A percentile compares a stretch with the other conserved stretches of the same genome.
Evolutionary conservation across 2,113 vertebrate species (phyloP).

Genomic region (Otus sunia): DNA sequence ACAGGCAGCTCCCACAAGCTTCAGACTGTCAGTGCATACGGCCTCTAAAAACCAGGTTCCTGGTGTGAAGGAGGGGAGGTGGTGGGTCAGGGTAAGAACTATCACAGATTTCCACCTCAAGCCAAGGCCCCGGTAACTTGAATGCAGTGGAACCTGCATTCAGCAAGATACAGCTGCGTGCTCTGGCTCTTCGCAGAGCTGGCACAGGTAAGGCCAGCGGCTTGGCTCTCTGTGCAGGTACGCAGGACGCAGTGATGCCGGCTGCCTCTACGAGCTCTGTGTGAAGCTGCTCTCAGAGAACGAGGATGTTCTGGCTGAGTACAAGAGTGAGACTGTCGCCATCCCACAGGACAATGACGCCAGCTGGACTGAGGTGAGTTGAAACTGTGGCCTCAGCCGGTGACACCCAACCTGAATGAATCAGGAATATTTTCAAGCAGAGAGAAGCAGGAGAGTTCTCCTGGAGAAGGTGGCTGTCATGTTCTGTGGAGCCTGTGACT

Average conservation of each 20-base stretch:
- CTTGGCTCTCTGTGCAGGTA: conserved; percentile 63
- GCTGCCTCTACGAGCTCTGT: conserved; percentile 74
- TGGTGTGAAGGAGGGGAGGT: background rate
- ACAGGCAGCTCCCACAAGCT: background rate
- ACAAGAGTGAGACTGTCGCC: conserved; percentile 71
- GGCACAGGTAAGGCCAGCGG: background rate
- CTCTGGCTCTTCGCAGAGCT: background rate
- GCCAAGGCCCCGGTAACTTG: background rate
- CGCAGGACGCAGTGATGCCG: conserved; percentile 66
- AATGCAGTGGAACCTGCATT: background rate
- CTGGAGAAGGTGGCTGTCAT: background rate
- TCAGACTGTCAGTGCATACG: rapidly evolving
- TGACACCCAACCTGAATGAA: background rate
- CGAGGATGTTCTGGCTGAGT: conserved; percentile 73
- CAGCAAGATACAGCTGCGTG: background rate
- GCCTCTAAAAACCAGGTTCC: background rate
- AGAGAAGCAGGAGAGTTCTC: background rate
- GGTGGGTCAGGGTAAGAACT: background rate
- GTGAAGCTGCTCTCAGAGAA: conserved; percentile 76
- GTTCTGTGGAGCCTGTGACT: background rate
- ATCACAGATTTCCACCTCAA: background rate
- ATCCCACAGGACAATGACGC: conserved; percentile 50
- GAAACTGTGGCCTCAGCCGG: background rate
- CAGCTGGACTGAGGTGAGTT: conserved; percentile 72
- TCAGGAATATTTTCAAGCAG: background rate